Evolutionary conservation across 2,888 invertebrate genomes (phyloP).

Genomic region (Ptychoptera contaminata): DNA sequence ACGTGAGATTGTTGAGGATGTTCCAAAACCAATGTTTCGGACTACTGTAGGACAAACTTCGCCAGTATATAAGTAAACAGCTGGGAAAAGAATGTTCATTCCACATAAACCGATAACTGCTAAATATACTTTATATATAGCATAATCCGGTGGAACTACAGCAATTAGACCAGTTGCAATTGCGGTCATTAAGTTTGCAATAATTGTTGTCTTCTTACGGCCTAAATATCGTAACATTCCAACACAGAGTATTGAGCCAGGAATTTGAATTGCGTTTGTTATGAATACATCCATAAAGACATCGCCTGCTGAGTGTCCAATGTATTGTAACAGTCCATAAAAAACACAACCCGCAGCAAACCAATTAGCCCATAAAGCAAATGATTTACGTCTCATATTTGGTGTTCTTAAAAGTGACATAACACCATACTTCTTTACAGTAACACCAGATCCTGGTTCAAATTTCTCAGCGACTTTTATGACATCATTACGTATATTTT

Average conservation of each 20-base stretch:
- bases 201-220: slow-evolving; percentile 47
- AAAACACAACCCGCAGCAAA: slow-evolving; percentile 72
- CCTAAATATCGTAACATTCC: slow-evolving; percentile 50
- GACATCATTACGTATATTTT: slow-evolving; percentile 30
- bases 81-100: slow-evolving; percentile 68
- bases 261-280: slow-evolving; percentile 52
- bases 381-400: slow-evolving; percentile 49
- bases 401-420: slow-evolving; percentile 53
- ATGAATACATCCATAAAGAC: slow-evolving; percentile 75
- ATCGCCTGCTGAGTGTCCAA: slow-evolving; percentile 62
- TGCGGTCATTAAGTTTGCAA: slow-evolving; percentile 47
- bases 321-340: slow-evolving; percentile 77
- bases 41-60: slow-evolving; percentile 83
- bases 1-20: slow-evolving; percentile 71
- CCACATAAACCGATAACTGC: slow-evolving; percentile 66
- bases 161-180: slow-evolving; percentile 47
- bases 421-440: slow-evolving; percentile 35
- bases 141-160: slow-evolving; percentile 29
- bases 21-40: slow-evolving; percentile 71
- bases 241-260: slow-evolving; percentile 47
- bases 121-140: slow-evolving; percentile 41
- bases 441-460: neutral
- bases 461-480: slow-evolving; percentile 34
- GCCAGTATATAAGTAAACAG: slow-evolving; percentile 73
- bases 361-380: slow-evolving; percentile 66